Conservation (phyloP, 2,797 vertebrate genomes). For the Anabas testudineus region DNA sequence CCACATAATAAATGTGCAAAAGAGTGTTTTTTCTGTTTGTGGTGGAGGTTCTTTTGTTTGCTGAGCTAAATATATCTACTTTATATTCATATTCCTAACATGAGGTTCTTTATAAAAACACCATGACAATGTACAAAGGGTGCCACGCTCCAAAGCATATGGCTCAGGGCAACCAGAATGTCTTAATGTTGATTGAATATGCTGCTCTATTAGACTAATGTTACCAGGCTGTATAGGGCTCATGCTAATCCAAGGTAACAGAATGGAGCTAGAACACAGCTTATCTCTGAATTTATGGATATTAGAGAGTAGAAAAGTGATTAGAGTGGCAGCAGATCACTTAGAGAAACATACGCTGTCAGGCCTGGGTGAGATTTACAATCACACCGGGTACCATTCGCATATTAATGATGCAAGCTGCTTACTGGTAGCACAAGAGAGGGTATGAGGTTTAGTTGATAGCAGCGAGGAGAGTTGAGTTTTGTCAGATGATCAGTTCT, state of each 20-base stretch:
- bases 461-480: conserved; percentile 9
- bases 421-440: conserved; percentile 42
- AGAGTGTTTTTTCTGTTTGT: background rate
- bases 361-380: conserved; percentile 59
- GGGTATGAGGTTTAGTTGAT: conserved; percentile 50
- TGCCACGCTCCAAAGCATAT: conserved; percentile 61
- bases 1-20: background rate
- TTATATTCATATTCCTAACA: background rate
- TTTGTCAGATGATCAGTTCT: background rate
- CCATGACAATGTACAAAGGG: background rate
- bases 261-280: conserved; percentile 54
- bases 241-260: conserved; percentile 71
- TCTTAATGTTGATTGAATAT: conserved; percentile 78
- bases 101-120: background rate
- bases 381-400: conserved; percentile 46
- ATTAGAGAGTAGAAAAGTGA: conserved; percentile 77
- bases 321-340: conserved; percentile 72
- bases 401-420: conserved; percentile 66
- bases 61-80: background rate
- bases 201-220: conserved; percentile 75
- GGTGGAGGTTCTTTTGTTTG: background rate
- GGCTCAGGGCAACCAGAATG: conserved; percentile 41
- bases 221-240: conserved; percentile 48
- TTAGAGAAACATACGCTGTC: conserved; percentile 78
- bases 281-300: conserved; percentile 68